phyloP scores from a whole-genome alignment of 2,888 invertebrate species.

The Schizaphis graminum region DNA sequence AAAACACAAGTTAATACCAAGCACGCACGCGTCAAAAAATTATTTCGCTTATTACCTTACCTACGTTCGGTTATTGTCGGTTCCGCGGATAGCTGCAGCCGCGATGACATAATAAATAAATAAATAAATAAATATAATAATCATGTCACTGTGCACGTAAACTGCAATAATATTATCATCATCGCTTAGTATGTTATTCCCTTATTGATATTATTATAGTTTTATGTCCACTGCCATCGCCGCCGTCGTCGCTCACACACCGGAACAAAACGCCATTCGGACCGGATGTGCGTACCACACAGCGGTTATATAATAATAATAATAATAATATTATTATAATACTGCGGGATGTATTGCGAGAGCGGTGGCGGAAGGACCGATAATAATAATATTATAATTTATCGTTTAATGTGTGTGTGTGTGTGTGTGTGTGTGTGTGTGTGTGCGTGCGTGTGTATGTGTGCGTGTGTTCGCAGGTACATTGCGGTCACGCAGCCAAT shows the following conservation, averaged over 20 bases:
- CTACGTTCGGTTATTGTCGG: not conserved
- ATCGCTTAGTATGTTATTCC: not conserved
- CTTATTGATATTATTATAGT: not conserved
- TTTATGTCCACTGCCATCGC: not conserved
- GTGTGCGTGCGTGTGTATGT: not conserved
- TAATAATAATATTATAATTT: constrained; percentile 27
- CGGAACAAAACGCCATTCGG: constrained; percentile 25
- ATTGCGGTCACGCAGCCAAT: constrained; percentile 99
- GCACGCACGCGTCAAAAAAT: not conserved
- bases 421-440: not conserved
- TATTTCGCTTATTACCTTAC: not conserved
- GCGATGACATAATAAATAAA: not conserved
- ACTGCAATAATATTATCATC: not conserved
- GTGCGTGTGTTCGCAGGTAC: constrained; percentile 79
- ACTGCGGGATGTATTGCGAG: not conserved
- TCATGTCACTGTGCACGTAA: not conserved
- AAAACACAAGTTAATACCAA: not conserved
- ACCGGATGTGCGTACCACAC: not conserved
- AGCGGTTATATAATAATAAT: not conserved
- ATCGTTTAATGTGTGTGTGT: constrained; percentile 8
- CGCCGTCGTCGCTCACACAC: not conserved
- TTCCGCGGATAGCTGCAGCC: not conserved
- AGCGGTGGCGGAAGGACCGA: not conserved
- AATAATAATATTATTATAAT: not conserved
- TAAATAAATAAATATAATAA: not conserved